Base-by-base conservation (phyloP, 2,888 invertebrate genomes). In the Synanthedon vespiformis region DNA sequence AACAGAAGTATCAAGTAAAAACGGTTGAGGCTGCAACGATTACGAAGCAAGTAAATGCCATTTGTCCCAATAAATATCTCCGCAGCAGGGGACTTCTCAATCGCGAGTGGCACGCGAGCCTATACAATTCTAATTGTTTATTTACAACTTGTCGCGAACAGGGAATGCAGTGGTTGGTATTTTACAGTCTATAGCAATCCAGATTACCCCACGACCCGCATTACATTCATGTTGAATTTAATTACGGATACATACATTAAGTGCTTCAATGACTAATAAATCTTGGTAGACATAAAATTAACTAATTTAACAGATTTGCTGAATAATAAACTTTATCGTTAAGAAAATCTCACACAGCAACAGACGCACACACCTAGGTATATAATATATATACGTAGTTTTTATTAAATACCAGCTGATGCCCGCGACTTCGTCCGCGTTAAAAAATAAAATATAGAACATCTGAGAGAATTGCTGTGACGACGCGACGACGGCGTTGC, bases 81-180 rank as follows among this genome's bases (percentile, higher is more conserved):
- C 44, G 44, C 44, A 12, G 44, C 44, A 14, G 44, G 44, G 44
- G 44, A 44, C 44, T 44, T 44, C 44, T 44, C 44, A 44, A 44
- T 44, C 44, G 44, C 44, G n/a, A 14, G 44, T 14, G 52, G 55
- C 57, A 60, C 55, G 58, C 57, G 49, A 55, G 51, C 57, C 13
- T 44, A 44, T 44, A 44, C 44, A 44, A 44, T 44, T 44, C 61
- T 67, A 68, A 72, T 69, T 69, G 67, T 69, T 67, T 72, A 73
- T 74, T 72, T 70, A 64, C 64, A 58, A 63, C 65, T 68, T 58
- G 63, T 62, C 62, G 61, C 56, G 57, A 60, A 63, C 65, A 63
- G 61, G 70, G 70, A 72, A 74, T 70, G 62, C 59, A 61, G 63
- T 58, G 58, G 53, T 56, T 58, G 61, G 63, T 62, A 62, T 63